phyloP scores from a whole-genome alignment of 2,888 invertebrate genomes.

The Horisme vitalbata region DNA sequence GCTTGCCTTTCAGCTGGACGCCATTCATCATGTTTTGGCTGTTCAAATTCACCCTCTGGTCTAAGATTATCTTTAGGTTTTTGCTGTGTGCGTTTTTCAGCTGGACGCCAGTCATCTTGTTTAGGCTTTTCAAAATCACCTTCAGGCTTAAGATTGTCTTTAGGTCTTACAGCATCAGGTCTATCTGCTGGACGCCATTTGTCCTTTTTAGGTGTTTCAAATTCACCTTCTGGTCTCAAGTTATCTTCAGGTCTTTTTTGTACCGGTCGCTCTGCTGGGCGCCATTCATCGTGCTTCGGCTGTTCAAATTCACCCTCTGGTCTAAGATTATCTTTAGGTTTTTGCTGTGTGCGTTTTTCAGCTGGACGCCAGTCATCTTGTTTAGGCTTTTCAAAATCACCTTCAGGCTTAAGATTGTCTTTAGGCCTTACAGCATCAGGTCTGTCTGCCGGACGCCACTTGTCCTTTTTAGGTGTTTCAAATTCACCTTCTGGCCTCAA shows the following conservation, averaged over 20 bases:
- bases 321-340: slow-evolving; percentile 71
- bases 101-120: slow-evolving; percentile 61
- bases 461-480: slow-evolving; percentile 54
- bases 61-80: slow-evolving; percentile 60
- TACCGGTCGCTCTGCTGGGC: slow-evolving; percentile 45
- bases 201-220: slow-evolving; percentile 51
- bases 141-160: slow-evolving; percentile 82
- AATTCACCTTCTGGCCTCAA: slow-evolving; percentile 82
- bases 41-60: slow-evolving; percentile 77
- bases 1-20: slow-evolving; percentile 56
- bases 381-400: slow-evolving; percentile 73
- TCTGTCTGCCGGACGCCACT: slow-evolving; percentile 54
- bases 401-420: slow-evolving; percentile 81
- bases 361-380: slow-evolving; percentile 56
- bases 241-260: slow-evolving; percentile 72
- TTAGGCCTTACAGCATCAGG: slow-evolving; percentile 58
- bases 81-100: slow-evolving; percentile 47
- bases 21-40: slow-evolving; percentile 59
- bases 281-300: slow-evolving; percentile 52
- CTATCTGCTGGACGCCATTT: slow-evolving; percentile 66
- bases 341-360: slow-evolving; percentile 58
- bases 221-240: slow-evolving; percentile 79
- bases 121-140: slow-evolving; percentile 80
- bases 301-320: slow-evolving; percentile 72
- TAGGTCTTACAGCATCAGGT: slow-evolving; percentile 63